phyloP scores from a whole-genome alignment of 2,113 vertebrate genomes.

The Orthonyx spaldingii region DNA sequence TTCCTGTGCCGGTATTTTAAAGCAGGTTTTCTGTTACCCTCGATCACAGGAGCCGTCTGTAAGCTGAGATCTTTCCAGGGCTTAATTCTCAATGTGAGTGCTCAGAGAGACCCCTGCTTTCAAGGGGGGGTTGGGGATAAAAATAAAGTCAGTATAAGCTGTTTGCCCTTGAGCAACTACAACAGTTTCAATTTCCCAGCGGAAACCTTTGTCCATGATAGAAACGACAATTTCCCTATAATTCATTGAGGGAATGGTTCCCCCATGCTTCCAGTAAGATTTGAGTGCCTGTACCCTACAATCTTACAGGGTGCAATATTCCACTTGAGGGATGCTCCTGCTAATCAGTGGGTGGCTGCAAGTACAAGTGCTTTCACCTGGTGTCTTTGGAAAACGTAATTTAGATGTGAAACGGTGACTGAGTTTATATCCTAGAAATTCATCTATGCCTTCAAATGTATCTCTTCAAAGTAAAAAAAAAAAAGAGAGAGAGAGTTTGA shows the following conservation, averaged over 20 bases:
- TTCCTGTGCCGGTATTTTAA: slow-evolving; percentile 24
- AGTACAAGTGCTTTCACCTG: neutral
- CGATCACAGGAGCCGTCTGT: slow-evolving; percentile 11
- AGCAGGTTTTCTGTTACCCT: slow-evolving; percentile 30
- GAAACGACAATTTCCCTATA: neutral
- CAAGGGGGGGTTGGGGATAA: neutral
- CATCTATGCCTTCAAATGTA: neutral
- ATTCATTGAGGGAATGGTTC: neutral
- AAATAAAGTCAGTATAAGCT: slow-evolving; percentile 1
- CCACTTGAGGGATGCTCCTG: neutral
- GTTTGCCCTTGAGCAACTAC: slow-evolving; percentile 9
- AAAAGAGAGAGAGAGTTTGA: neutral
- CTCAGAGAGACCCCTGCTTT: neutral
- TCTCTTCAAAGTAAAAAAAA: neutral
- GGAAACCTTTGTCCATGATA: neutral
- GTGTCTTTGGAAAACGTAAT: neutral
- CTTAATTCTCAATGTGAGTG: neutral
- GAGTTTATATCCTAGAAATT: neutral
- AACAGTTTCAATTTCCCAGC: neutral
- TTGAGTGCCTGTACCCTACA: neutral
- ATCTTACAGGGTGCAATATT: neutral
- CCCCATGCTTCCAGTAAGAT: neutral
- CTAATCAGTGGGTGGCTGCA: neutral
- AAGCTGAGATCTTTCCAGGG: slow-evolving; percentile 27
- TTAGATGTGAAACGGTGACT: rapidly evolving